Conservation (phyloP, 2,888 invertebrate species). For the Celastrina argiolus region DNA sequence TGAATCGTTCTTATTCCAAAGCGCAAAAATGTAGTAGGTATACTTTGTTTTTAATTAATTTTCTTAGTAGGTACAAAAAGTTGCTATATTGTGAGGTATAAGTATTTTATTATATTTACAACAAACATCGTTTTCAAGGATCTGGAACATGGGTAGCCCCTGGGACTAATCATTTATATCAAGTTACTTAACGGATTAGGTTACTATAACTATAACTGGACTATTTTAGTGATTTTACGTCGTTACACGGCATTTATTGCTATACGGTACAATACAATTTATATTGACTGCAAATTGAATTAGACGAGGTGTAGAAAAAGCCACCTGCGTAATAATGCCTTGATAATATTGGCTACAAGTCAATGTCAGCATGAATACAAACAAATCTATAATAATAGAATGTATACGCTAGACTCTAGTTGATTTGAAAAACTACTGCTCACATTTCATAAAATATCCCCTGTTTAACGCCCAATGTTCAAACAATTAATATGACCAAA, state of each 20-base stretch:
- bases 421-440: no score
- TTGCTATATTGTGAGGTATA: background rate
- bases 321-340: background rate
- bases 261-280: background rate
- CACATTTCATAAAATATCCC: no score
- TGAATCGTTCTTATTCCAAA: no score
- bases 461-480: no score
- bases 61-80: background rate
- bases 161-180: slow-evolving; percentile 11
- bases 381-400: no score
- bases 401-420: no score
- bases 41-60: background rate
- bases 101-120: no score
- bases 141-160: background rate
- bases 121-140: slow-evolving; percentile 5
- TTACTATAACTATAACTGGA: background rate
- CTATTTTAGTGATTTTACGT: background rate
- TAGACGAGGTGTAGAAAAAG: background rate
- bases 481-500: no score
- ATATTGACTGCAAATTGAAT: background rate
- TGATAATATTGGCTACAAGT: background rate
- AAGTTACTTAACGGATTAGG: background rate
- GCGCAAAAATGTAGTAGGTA: background rate
- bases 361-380: background rate
- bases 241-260: background rate